These are phyloP conservation scores for Capitulum mitella DNA, from an alignment of 2,888 invertebrate species.

Conservation along the genomic window DNA sequence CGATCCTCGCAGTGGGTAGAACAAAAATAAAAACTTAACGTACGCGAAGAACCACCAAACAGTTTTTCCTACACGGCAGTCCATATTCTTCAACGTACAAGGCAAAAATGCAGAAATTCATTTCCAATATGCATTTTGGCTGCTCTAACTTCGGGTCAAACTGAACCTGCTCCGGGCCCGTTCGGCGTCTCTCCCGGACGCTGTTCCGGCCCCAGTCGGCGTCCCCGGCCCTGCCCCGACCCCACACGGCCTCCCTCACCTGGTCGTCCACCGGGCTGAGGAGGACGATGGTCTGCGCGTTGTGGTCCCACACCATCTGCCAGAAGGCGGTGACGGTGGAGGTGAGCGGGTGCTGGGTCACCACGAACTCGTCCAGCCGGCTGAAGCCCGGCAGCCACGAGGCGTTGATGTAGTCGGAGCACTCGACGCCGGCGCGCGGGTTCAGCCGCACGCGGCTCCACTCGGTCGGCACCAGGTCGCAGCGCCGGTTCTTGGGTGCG, in stretches of 20 bases:
- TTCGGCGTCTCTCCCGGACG: no score
- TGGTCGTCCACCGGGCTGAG: conserved; percentile 62
- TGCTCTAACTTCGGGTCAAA: no score
- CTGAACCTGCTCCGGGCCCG: no score
- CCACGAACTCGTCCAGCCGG: conserved; percentile 80
- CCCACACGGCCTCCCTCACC: conserved; percentile 36
- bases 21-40: no score
- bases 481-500: conserved; percentile 73
- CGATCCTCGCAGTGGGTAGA: no score
- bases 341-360: conserved; percentile 85
- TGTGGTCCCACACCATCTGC: conserved; percentile 97
- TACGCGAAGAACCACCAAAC: no score
- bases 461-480: conserved; percentile 73
- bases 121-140: no score
- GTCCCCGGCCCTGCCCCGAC: conserved; percentile 54
- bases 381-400: conserved; percentile 77
- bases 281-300: conserved; percentile 74
- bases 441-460: conserved; percentile 81
- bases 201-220: no score
- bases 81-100: no score
- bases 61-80: no score
- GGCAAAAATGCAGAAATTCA: no score
- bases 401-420: conserved; percentile 89
- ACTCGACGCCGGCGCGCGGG: conserved; percentile 83
- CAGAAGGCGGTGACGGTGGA: conserved; percentile 75